Percentiles rank a stretch among this genome's conserved stretches.
Conservation (phyloP, 2,888 invertebrate species). For the Sylvicola cinctus region DNA sequence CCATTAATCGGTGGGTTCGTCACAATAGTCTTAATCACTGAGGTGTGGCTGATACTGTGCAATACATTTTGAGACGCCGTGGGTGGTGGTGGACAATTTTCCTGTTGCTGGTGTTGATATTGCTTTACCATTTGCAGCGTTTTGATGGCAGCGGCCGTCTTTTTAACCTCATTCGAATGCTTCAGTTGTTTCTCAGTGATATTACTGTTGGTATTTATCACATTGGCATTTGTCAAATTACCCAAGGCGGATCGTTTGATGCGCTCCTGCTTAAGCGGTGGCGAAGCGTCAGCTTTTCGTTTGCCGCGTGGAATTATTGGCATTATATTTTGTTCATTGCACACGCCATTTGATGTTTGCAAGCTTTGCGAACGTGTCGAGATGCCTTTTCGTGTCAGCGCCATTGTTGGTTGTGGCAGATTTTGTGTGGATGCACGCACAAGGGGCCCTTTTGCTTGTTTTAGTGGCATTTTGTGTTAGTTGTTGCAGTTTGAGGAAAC, state of each 20-base stretch:
- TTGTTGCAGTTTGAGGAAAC: too few relatives aligned
- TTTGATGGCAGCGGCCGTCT: not conserved
- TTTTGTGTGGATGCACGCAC: too few relatives aligned
- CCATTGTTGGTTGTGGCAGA: constrained; percentile 9
- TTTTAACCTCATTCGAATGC: not conserved
- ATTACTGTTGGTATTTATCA: constrained; percentile 2
- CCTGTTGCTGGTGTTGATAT: not conserved
- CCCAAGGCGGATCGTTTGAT: constrained; percentile 69
- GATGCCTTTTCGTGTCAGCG: constrained; percentile 16
- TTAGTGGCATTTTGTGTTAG: too few relatives aligned
- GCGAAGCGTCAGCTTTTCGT: constrained; percentile 64
- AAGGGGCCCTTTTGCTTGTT: too few relatives aligned
- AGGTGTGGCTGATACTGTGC: too few relatives aligned
- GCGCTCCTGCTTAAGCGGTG: constrained; percentile 46
- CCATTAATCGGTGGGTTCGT: constrained; percentile 6
- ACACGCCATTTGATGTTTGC: not conserved
- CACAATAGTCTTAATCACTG: not conserved
- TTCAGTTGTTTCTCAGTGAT: not conserved
- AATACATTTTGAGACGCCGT: not conserved
- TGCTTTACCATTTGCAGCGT: not conserved
- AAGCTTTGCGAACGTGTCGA: constrained; percentile 8
- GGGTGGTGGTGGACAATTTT: not conserved
- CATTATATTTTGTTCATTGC: constrained; percentile 17
- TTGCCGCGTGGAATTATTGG: constrained; percentile 29
- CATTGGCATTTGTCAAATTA: constrained; percentile 55